phyloP scores from a whole-genome alignment of 2,797 vertebrate genomes.

The Babyrousa celebensis region DNA sequence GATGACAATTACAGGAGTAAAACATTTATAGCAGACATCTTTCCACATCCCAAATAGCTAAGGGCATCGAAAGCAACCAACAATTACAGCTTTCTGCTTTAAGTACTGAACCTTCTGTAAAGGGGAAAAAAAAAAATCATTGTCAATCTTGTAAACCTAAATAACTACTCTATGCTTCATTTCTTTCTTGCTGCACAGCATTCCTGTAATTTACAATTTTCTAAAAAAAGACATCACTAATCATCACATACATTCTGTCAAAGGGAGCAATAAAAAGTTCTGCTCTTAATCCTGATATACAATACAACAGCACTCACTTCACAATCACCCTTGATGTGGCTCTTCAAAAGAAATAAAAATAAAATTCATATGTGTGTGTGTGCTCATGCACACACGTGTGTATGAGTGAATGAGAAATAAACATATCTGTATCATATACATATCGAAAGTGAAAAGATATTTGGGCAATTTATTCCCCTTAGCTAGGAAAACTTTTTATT shows the following conservation, averaged over 20 bases:
- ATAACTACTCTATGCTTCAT: conserved; percentile 85
- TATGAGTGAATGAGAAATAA: not conserved
- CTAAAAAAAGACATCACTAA: conserved; percentile 87
- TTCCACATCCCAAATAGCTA: conserved; percentile 81
- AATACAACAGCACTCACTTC: conserved; percentile 55
- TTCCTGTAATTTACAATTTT: conserved; percentile 83
- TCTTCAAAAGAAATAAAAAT: conserved; percentile 75
- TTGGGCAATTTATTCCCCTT: not conserved
- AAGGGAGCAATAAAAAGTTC: conserved; percentile 81
- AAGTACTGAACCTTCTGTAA: conserved; percentile 77
- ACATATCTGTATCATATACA: not conserved
- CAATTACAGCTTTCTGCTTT: conserved; percentile 86
- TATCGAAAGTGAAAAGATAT: conserved; percentile 18
- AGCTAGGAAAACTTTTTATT: conserved; percentile 20
- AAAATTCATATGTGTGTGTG: not conserved
- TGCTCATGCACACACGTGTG: not conserved
- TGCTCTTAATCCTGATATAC: conserved; percentile 73
- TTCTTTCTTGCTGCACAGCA: conserved; percentile 84
- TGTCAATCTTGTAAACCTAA: conserved; percentile 87
- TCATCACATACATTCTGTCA: conserved; percentile 84
- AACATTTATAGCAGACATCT: conserved; percentile 80
- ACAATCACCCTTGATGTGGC: conserved; percentile 53
- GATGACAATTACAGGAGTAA: conserved; percentile 83
- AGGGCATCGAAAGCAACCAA: conserved; percentile 81
- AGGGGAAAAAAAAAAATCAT: conserved; percentile 63